These are phyloP conservation scores for Onthophagus sagittarius DNA, from an alignment of 2,888 invertebrate genomes.

Conservation along the genomic window DNA sequence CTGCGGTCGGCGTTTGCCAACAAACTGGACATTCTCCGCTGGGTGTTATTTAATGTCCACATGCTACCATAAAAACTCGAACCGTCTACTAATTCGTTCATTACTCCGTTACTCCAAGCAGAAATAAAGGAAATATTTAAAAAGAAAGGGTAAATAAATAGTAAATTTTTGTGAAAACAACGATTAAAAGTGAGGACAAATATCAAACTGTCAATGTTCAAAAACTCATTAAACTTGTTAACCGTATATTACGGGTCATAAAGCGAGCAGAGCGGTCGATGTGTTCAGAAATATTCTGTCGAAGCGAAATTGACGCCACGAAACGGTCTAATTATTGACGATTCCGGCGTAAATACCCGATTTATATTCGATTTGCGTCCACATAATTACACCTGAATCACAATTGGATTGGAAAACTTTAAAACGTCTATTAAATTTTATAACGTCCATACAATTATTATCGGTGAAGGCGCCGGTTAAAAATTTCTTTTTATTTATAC, in stretches of 20 bases:
- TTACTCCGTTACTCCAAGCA: not conserved
- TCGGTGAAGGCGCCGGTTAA: no score
- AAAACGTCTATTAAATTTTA: not conserved
- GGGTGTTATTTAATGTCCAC: not conserved
- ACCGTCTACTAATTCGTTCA: not conserved
- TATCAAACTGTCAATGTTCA: not conserved
- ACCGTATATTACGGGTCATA: not conserved
- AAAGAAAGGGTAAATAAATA: not conserved
- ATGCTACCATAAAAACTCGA: not conserved
- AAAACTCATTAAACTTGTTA: not conserved
- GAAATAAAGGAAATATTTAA: not conserved
- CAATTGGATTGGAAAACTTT: not conserved
- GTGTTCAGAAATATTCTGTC: not conserved
- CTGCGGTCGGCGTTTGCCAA: not conserved
- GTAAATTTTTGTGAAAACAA: not conserved
- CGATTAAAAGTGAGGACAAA: not conserved
- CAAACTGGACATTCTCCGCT: not conserved
- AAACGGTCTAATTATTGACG: not conserved
- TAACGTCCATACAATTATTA: no score
- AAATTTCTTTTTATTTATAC: no score
- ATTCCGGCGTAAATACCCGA: not conserved
- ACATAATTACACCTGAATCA: not conserved
- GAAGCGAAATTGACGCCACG: not conserved
- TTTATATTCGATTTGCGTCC: not conserved
- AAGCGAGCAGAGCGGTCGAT: not conserved